Evolutionary conservation across 2,888 invertebrate species (phyloP).

Genomic region (Diachrysia chrysitis): DNA sequence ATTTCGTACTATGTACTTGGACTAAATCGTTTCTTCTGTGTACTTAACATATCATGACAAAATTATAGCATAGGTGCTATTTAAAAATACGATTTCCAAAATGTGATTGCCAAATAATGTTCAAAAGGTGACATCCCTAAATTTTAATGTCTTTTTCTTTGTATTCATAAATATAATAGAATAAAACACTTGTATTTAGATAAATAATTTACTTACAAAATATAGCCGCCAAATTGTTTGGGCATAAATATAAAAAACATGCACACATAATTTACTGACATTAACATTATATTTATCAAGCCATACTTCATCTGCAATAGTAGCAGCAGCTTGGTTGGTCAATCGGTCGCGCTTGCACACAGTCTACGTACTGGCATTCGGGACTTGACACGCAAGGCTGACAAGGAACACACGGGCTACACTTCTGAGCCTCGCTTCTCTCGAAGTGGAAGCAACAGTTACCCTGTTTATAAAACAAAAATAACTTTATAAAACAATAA

Average conservation of each 20-base stretch:
- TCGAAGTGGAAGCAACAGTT: constrained; percentile 80
- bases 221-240: constrained; percentile 73
- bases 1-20: too few species aligned
- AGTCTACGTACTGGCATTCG: constrained; percentile 65
- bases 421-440: constrained; percentile 63
- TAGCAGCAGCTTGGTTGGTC: constrained; percentile 62
- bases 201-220: constrained; percentile 61
- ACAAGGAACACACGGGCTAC: constrained; percentile 44
- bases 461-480: constrained; percentile 70
- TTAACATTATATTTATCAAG: constrained; percentile 23
- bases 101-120: too few species aligned
- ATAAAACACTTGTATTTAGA: constrained; percentile 2
- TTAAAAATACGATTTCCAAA: too few species aligned
- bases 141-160: not conserved
- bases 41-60: too few species aligned
- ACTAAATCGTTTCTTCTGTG: too few species aligned
- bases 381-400: constrained; percentile 37
- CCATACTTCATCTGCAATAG: constrained; percentile 53
- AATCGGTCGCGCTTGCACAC: constrained; percentile 59
- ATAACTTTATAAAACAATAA: constrained; percentile 39
- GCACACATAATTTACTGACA: constrained; percentile 49
- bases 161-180: constrained; percentile 18
- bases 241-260: constrained; percentile 46
- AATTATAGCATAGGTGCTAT: too few species aligned
- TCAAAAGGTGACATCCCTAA: too few species aligned